Evolutionary conservation across 2,888 invertebrate genomes (phyloP), one percentile per base, ranked within the genome.

Genomic region (Hetaerina titia): DNA sequence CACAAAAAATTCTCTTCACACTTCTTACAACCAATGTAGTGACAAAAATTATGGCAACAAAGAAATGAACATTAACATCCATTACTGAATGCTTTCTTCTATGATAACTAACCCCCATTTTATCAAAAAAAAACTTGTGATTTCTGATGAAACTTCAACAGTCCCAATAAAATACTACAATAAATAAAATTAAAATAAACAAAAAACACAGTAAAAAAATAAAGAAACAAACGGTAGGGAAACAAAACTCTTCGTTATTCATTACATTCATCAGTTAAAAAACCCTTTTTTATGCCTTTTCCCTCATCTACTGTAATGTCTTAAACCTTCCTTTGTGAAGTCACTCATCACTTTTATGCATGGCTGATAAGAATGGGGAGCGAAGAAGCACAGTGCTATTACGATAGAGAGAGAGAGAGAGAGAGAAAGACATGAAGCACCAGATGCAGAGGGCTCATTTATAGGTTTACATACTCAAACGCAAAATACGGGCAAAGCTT

Each of bases 141-240:
- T 92, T 56, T 74, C 92, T 56, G n/a, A 57, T 92, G 92, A 92
- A 92, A 92, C 64, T 92, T 92, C 69, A 92, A 92, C 92, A 92
- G 92, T 92, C 92, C 92, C 92, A 92, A 92, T 92, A 92, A 92
- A 92, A 92, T 92, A 92, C 92, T 92, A 92, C 69, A 92, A 92
- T 92, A 92, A 92, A 92, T 92, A 92, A 92, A 56, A 92, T 92
- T 92, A 92, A 92, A 92, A 92, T 69, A 92, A 92, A 92, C 92
- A 92, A 92, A 81, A 92, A 92, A 69, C 92, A 57, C 57, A 45
- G 92, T 92, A 92, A 92, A 92, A 90, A 92, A 92, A 92, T 92
- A 92, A 69, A 92, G 92, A 92, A 92, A 92, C 92, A 92, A 92
- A 92, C 56, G 92, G 92, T 22, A 92, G 92, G 92, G 69, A 92